Percentiles rank a stretch among this genome's conserved stretches.
phyloP scores from a whole-genome alignment of 2,888 invertebrate species.

The Noctua janthe region DNA sequence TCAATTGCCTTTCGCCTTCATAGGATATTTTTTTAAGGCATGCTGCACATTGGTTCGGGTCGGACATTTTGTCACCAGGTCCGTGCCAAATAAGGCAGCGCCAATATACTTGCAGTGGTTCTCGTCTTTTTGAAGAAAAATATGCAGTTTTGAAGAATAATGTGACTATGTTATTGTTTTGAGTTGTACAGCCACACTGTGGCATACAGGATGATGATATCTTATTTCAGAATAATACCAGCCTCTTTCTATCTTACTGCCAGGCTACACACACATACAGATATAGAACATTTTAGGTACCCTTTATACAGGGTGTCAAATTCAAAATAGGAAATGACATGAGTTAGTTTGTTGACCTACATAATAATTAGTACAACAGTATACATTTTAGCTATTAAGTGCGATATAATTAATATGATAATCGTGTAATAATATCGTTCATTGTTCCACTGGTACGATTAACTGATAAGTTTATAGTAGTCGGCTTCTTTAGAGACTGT shows the following conservation, averaged over 20 bases:
- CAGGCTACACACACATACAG: too few species aligned
- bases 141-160: neutral
- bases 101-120: neutral
- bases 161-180: neutral
- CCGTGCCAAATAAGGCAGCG: too few species aligned
- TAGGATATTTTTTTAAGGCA: neutral
- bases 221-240: too few species aligned
- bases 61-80: neutral
- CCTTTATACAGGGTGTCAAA: too few species aligned
- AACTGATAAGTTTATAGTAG: neutral
- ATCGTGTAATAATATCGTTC: slow-evolving; percentile 10
- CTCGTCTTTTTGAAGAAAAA: neutral
- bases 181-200: too few species aligned
- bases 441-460: slow-evolving; percentile 19
- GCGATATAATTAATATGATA: neutral
- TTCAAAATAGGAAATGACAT: neutral
- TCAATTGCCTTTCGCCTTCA: neutral
- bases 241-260: too few species aligned
- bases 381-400: neutral
- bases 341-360: neutral
- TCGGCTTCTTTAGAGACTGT: neutral
- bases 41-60: neutral
- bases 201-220: too few species aligned
- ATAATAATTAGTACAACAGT: neutral
- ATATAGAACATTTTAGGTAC: too few species aligned